Evolutionary conservation across 1,140 invertebrate genomes (phyloP).

Genomic region (Piezodorus guildinii): DNA sequence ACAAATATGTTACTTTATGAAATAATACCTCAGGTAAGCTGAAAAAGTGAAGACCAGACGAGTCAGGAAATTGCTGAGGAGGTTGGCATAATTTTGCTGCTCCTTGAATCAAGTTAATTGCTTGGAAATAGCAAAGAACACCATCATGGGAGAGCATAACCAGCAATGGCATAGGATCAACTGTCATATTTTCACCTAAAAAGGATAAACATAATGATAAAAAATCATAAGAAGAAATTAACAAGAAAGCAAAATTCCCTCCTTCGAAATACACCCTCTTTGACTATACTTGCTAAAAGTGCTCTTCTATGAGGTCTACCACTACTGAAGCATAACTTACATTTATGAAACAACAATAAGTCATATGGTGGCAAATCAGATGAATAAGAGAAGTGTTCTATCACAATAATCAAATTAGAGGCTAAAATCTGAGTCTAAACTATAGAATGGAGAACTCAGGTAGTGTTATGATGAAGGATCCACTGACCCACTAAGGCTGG

Average conservation of each 20-base stretch:
- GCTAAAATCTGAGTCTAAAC: too few relatives aligned
- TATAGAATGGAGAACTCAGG: too few relatives aligned
- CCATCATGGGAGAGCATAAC: constrained; percentile 58
- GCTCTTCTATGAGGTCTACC: too few relatives aligned
- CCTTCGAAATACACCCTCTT: too few relatives aligned
- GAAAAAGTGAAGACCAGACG: constrained; percentile 34
- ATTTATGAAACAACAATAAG: background rate
- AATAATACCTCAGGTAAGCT: constrained; percentile 6
- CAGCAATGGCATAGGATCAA: constrained; percentile 51
- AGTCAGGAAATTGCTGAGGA: constrained; percentile 40
- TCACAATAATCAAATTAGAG: too few relatives aligned
- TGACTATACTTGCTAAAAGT: too few relatives aligned
- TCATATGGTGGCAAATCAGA: too few relatives aligned
- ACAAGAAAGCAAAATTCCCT: too few relatives aligned
- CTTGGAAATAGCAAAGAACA: constrained; percentile 53
- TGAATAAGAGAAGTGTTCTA: too few relatives aligned
- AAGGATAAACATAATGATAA: background rate
- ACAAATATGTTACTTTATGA: too few relatives aligned
- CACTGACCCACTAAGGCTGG: too few relatives aligned
- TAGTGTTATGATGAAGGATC: too few relatives aligned
- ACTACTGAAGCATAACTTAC: background rate
- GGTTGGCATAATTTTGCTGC: constrained; percentile 43
- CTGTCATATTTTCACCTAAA: constrained; percentile 43
- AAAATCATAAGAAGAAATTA: background rate
- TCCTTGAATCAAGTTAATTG: constrained; percentile 47